These are phyloP conservation scores for Sphecodes monilicornis DNA, from an alignment of 2,888 invertebrate genomes.

Conservation along the genomic window DNA sequence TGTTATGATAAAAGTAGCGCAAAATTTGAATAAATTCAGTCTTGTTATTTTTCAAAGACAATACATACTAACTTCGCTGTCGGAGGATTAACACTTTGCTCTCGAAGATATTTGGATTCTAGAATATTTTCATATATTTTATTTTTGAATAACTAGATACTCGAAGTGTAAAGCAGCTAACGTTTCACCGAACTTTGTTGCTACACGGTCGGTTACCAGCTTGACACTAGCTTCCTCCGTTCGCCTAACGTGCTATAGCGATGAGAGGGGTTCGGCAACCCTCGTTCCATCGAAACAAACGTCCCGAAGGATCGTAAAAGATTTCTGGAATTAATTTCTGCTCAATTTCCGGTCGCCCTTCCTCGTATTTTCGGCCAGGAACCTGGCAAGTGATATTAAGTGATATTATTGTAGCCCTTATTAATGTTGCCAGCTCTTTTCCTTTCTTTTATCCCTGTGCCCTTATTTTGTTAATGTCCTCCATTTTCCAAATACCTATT, in stretches of 20 bases:
- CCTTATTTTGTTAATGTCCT: background rate
- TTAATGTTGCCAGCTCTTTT: background rate
- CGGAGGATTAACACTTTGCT: background rate
- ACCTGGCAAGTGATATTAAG: background rate
- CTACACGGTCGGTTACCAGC: constrained; percentile 29
- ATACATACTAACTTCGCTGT: too few relatives aligned
- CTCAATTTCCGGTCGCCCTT: background rate
- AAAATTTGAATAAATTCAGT: too few relatives aligned
- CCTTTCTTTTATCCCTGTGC: background rate
- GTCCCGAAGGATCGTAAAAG: background rate
- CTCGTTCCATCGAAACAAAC: background rate
- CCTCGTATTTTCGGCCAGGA: background rate
- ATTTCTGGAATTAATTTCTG: constrained; percentile 18
- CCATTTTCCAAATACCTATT: too few relatives aligned
- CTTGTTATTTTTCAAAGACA: too few relatives aligned
- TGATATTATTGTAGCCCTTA: background rate
- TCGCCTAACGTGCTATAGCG: background rate
- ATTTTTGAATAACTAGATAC: too few relatives aligned
- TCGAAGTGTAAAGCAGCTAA: too few relatives aligned
- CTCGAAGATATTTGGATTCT: background rate
- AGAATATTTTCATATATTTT: too few relatives aligned
- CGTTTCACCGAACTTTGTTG: background rate
- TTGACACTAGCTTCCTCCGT: background rate
- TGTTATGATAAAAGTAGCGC: too few relatives aligned
- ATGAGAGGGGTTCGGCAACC: background rate